phyloP scores from a whole-genome alignment of 2,113 vertebrate genomes.

The Girardinichthys multiradiatus region DNA sequence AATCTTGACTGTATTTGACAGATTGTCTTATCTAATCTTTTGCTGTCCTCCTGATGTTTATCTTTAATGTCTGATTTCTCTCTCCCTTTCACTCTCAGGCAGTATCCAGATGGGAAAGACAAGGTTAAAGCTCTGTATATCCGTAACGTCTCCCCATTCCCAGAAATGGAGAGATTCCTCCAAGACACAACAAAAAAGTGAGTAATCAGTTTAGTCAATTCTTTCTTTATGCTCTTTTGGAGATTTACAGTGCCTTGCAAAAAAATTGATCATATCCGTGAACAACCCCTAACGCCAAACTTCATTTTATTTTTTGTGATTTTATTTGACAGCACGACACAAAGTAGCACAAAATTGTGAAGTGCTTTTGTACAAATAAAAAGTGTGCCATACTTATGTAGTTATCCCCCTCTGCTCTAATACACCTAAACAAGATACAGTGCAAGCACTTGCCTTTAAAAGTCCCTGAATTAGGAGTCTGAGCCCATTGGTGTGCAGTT shows the following conservation, averaged over 20 bases:
- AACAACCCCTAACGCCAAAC: neutral
- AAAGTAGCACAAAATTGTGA: too few relatives aligned
- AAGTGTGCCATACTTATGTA: too few relatives aligned
- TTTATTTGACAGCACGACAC: too few relatives aligned
- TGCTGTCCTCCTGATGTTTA: slow-evolving; percentile 6
- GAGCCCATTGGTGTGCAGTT: neutral
- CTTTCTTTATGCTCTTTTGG: neutral
- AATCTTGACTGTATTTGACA: slow-evolving; percentile 22
- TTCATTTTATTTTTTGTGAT: neutral
- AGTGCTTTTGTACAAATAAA: too few relatives aligned
- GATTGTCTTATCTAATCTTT: slow-evolving; percentile 24
- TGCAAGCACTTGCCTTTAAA: too few relatives aligned
- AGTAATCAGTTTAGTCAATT: neutral
- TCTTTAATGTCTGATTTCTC: slow-evolving; percentile 15
- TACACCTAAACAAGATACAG: too few relatives aligned
- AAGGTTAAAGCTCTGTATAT: slow-evolving; percentile 90
- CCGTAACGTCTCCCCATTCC: slow-evolving; percentile 86
- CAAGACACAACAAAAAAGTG: slow-evolving; percentile 91
- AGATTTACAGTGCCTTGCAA: neutral
- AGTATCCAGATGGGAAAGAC: slow-evolving; percentile 77
- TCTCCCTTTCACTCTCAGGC: slow-evolving; percentile 71
- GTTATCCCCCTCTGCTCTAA: too few relatives aligned
- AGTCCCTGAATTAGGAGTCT: too few relatives aligned
- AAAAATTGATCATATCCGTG: neutral
- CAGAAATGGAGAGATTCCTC: slow-evolving; percentile 96